These are phyloP conservation scores for Xanthostigma xanthostigma DNA, from an alignment of 2,888 invertebrate species.

Conservation along the genomic window DNA sequence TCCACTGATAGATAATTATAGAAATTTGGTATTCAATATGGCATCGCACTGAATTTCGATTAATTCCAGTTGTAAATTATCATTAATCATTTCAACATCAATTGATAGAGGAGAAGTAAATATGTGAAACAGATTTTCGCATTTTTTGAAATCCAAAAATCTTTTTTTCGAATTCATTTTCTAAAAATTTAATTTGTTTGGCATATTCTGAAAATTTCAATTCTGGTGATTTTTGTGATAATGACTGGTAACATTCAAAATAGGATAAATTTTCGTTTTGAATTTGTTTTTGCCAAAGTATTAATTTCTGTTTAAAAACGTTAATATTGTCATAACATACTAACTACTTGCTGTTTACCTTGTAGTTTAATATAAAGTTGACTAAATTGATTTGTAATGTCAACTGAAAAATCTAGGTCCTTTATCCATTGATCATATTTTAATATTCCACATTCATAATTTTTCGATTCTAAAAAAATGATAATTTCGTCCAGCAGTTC, in stretches of 20 bases:
- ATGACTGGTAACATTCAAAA: conserved; percentile 1
- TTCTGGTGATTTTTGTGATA: conserved; percentile 1
- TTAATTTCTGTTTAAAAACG: conserved; percentile 5
- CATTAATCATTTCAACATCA: conserved; percentile 7
- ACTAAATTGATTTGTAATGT: conserved; percentile 5
- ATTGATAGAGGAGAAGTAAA: conserved; percentile 11
- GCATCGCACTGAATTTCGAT: conserved; percentile 12
- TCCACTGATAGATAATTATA: no score
- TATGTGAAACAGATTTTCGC: conserved; percentile 8
- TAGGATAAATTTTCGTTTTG: conserved; percentile 3
- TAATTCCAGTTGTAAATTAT: no score
- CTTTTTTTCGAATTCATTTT: conserved; percentile 4
- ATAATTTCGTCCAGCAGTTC: conserved; percentile 2
- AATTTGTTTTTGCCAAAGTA: conserved; percentile 4
- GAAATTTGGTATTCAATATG: no score
- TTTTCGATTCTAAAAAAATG: background rate
- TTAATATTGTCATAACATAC: conserved; percentile 5
- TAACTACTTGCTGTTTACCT: conserved; percentile 5
- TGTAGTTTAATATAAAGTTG: conserved; percentile 6
- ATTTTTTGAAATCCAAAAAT: conserved; percentile 9
- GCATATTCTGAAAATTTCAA: background rate
- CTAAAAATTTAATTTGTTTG: conserved; percentile 1
- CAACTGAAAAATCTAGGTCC: conserved; percentile 5
- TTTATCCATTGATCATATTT: conserved; percentile 6
- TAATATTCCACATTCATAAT: conserved; percentile 6